Evolutionary conservation across 2,797 vertebrate species (phyloP), one percentile per base, ranked within the genome.

Genomic region (Sebastes diploproa): DNA sequence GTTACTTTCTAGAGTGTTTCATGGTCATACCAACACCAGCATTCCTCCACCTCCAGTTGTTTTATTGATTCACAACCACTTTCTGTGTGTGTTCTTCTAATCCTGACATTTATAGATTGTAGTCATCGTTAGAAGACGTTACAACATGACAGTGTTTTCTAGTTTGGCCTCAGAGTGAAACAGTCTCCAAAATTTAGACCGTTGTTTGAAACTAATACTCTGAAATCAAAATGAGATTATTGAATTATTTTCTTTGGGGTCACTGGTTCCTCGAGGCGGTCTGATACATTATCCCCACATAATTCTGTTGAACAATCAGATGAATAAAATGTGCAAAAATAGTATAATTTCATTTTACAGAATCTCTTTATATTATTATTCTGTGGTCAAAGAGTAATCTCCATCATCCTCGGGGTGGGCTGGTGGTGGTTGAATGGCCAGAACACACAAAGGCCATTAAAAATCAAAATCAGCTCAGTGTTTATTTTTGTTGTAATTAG

Each of bases 401-500:
- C 18, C 27, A 14, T 85, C 56, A 22, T 63, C 13, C 16, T 32
- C 2, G 8, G 2, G 4, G 27, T 77, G 52, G 23, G 8, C 25
- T 9, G 58, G 42, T 46, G 38, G 16, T 7, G 64, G 65, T 86
- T 78, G 55, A 42, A 72, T 14, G 23, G 16, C 42, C 30, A 64
- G 54, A 70, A 30, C 56, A 70, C 50, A 70, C 18, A 69, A 25
- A 65, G 25, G 6, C 16, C 23, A 36, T 75, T 72, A 55, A 56
- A 34, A 52, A 29, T 61, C 18, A 29, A 64, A 62, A 65, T 79
- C 23, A 29, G 50, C 25, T 18, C 30, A 20, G n/a, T 55, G 58
- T 72, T 52, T 75, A 69, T 86, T 89, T 83, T 56, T 77, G 4
- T 81, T 79, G 29, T 42, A 77, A 74, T 86, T 75, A 80, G 50